Evolutionary conservation across 1,140 invertebrate genomes (phyloP), one percentile per base, ranked within the genome.

Genomic region (Epicauta chinensis): DNA sequence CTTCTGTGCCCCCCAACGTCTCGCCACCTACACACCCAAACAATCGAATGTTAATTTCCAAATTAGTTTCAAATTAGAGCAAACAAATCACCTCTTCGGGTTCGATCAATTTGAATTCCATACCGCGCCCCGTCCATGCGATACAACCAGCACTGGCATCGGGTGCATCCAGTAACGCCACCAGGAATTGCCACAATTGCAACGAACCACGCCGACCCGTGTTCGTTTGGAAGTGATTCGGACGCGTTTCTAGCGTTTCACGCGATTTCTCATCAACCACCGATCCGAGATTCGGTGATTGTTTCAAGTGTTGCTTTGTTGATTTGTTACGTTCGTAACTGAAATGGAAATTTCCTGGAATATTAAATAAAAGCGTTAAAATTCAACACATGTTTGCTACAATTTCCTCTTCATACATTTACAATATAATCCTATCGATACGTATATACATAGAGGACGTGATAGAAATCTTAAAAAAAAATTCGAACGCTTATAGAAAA

Each of bases 21-120:
- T 75, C 7, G 87, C 87, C 51, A 91, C 87, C 84, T 87, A 63
- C 15, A 55, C 60, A 23, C 29, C n/a, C n/a, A n/a, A 53, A 34
- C 42, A 43, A 55, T 36, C 17, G 51, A 35, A 12, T 2, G 36
- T 39, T 16, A 16, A 31, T 35, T 30, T 30, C 10, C 29, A 5
- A 30, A 30, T 5, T 10, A 30, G 29, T 5, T 5, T 30, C 29
- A n/a, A n/a, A n/a, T n/a, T n/a, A n/a, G n/a, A n/a, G n/a, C n/a
- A n/a, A n/a, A n/a, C 29, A 10, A 29, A 2, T 5, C 16, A 92
- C 90, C 78, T 96, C 92, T 77, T 95, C 93, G 0, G 93, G 93
- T 71, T 96, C 92, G 51, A 94, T 90, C 1, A 96, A 77, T 66
- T 96, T 96, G 65, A 96, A 95, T 66, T 97, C 93, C 76, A 94